A percentile compares a stretch with the other conserved stretches of the same genome.
Conservation (phyloP, 2,888 invertebrate species). For the Calliopum simillimum region DNA sequence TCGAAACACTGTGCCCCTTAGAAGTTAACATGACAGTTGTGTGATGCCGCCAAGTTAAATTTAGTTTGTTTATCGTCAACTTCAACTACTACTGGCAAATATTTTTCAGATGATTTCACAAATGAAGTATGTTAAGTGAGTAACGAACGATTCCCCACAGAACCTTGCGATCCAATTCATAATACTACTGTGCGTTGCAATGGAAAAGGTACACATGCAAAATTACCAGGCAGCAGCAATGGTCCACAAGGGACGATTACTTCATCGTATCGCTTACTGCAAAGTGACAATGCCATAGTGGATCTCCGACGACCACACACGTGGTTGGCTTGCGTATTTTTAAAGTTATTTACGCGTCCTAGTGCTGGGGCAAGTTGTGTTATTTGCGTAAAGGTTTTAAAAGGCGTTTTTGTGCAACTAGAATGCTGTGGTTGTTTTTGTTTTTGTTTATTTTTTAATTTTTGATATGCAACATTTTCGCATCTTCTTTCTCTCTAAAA, state of each 20-base stretch:
- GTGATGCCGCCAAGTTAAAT: no score
- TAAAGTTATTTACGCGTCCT: conserved; percentile 31
- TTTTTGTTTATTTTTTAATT: neutral
- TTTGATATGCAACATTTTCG: neutral
- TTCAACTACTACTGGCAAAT: neutral
- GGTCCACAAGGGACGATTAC: conserved; percentile 12
- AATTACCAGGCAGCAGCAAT: conserved; percentile 21
- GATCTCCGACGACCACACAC: conserved; percentile 24
- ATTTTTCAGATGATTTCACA: conserved; percentile 9
- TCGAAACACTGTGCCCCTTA: no score
- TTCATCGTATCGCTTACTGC: conserved; percentile 27
- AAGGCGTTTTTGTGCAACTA: neutral
- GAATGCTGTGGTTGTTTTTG: neutral
- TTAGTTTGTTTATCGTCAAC: no score
- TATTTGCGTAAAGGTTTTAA: conserved; percentile 10
- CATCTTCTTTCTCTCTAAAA: neutral
- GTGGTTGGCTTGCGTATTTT: conserved; percentile 27
- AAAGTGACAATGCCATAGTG: conserved; percentile 9
- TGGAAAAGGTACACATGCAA: conserved; percentile 23
- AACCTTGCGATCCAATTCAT: no score
- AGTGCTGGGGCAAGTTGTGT: conserved; percentile 10
- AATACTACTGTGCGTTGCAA: neutral
- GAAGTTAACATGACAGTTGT: no score
- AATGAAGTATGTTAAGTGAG: conserved; percentile 34
- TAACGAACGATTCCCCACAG: neutral